A percentile compares a stretch with the other conserved stretches of the same genome.
phyloP scores from a whole-genome alignment of 2,888 invertebrate species.

The Rhimphoctona megacephalus region DNA sequence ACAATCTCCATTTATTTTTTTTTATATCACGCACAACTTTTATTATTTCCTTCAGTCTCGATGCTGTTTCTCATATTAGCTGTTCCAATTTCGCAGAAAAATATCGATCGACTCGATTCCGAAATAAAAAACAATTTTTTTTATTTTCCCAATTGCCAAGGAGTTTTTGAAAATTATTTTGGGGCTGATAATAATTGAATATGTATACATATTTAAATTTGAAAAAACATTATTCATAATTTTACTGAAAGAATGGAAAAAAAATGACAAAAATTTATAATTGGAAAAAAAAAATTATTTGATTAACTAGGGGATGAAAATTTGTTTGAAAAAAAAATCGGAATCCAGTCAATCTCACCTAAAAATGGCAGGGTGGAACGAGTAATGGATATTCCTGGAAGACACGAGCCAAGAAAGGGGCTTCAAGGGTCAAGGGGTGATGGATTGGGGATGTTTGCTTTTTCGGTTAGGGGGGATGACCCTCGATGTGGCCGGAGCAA shows the following conservation, averaged over 20 bases:
- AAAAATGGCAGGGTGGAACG: background rate
- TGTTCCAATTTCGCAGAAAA: constrained; percentile 15
- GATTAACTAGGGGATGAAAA: background rate
- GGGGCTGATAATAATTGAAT: background rate
- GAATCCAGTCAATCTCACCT: background rate
- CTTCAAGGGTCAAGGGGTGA: background rate
- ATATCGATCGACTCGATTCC: constrained; percentile 22
- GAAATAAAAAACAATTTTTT: background rate
- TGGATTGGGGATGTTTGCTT: background rate
- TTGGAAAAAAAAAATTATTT: background rate
- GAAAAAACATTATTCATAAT: background rate
- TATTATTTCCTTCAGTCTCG: background rate
- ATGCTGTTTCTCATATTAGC: background rate
- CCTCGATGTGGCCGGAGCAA: constrained; percentile 81
- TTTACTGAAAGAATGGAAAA: background rate
- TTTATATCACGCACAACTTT: background rate
- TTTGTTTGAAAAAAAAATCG: background rate
- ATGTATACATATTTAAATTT: background rate
- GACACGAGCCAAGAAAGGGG: constrained; percentile 58
- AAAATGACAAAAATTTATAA: background rate
- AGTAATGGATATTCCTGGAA: background rate
- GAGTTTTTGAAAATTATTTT: background rate
- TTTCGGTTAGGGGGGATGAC: constrained; percentile 74
- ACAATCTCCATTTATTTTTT: background rate
- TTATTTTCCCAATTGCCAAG: background rate